Percentiles rank a stretch among this genome's conserved stretches.
Conservation (phyloP, 2,888 invertebrate species). For the Xanthia togata region DNA sequence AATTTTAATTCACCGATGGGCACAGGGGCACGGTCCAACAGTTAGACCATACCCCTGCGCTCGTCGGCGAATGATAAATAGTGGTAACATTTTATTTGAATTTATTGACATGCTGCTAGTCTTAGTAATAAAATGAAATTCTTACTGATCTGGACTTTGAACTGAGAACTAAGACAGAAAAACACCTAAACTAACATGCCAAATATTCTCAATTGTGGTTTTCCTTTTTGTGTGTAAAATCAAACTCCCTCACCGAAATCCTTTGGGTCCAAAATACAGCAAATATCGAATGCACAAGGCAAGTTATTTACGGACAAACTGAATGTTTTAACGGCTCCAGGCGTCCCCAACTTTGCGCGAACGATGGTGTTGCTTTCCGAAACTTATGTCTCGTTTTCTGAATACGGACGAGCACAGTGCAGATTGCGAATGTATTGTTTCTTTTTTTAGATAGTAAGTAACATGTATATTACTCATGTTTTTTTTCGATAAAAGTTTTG, state of each 20-base stretch:
- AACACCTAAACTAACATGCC: background rate
- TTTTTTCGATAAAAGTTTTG: slow-evolving; percentile 16
- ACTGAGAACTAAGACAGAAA: background rate
- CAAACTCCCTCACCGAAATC: slow-evolving; percentile 18
- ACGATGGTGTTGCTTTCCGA: slow-evolving; percentile 65
- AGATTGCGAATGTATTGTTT: slow-evolving; percentile 41
- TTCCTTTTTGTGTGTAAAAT: slow-evolving; percentile 19
- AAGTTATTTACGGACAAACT: slow-evolving; percentile 69
- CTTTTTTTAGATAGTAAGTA: background rate
- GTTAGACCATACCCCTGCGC: too few species aligned
- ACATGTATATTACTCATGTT: slow-evolving; percentile 5
- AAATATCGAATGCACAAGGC: slow-evolving; percentile 40
- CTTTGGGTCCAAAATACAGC: slow-evolving; percentile 15
- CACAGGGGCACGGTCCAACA: too few species aligned
- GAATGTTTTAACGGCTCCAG: slow-evolving; percentile 69
- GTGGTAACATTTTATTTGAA: too few species aligned
- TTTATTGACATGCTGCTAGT: background rate
- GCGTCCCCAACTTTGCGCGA: slow-evolving; percentile 66
- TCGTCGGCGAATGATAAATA: too few species aligned
- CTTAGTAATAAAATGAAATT: background rate
- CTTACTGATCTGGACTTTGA: too few species aligned
- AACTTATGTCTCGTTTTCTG: slow-evolving; percentile 65
- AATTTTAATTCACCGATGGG: background rate
- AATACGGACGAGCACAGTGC: slow-evolving; percentile 30
- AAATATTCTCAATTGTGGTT: background rate